Base-by-base conservation (phyloP, 1,140 invertebrate species). In the Papilio aristodemus region DNA sequence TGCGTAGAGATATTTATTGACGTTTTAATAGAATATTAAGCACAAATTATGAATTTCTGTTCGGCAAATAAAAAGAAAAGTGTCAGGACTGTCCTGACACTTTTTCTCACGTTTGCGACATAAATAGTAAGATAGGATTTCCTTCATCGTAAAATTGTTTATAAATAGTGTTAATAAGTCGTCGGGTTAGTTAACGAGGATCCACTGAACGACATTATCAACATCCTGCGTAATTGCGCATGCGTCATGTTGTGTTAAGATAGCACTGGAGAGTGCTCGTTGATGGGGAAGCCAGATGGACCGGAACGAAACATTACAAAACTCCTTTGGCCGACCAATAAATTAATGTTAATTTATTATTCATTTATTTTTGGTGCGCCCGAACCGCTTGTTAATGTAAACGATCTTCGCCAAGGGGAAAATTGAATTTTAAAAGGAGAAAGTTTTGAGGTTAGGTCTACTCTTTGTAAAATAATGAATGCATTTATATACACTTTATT, bases 181-280 rank as follows among this genome's bases (percentile, higher is more conserved):
- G 39, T 62, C 60, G 36, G 75, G 41, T 77, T 67, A 39, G 60
- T 73, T 75, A 75, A 72, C 73, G 54, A 70, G 25, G 68, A 70
- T 72, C 54, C 75, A 76, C 79, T 82, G 76, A 83, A 85, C 84
- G 71, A 79, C 76, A 81, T 80, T 84, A 84, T 86, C 84, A 78
- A 84, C 76, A 83, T 84, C 80, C 79, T 83, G 79, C 70, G 68
- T 81, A 77, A 77, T 78, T 75, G 59, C 62, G 68, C 64, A 76
- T 78, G 77, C 74, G 76, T 80, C 79, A 81, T 77, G 17, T 64
- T 54, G 64, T 41, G 27, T 68, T 37, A 70, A 50, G 39, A 66
- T 66, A 66, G 11, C 11, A 57, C 50, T 63, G 17, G 37, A 38
- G 38, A 22, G 59, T 32, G 58, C 6, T 14, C 19, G 62, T 43